Conservation (phyloP, 1,140 invertebrate species). For the Pemphigus obesinymphae region DNA sequence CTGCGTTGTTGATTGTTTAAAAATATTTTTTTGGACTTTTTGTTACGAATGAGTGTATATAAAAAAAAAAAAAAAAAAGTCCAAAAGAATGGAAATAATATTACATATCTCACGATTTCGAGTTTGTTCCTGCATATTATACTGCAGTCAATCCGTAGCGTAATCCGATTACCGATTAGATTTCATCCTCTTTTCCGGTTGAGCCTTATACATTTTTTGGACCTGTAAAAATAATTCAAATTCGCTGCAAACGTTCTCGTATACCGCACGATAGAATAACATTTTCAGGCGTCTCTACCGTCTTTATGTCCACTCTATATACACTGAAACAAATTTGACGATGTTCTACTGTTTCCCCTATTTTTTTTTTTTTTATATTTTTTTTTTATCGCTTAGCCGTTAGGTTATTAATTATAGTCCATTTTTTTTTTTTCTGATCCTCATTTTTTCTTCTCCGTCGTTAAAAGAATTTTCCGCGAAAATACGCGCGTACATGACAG, state of each 20-base stretch:
- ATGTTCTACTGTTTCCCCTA: background rate
- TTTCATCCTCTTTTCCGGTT: background rate
- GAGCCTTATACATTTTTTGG: background rate
- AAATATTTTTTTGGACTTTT: background rate
- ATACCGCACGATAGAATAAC: constrained; percentile 1
- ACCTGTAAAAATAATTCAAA: background rate
- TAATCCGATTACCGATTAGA: background rate
- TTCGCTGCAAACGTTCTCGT: background rate
- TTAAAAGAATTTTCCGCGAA: constrained; percentile 1
- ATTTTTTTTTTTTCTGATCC: constrained; percentile 10
- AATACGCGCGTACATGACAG: background rate
- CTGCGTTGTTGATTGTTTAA: background rate
- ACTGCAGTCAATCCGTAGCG: background rate
- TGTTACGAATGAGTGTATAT: background rate
- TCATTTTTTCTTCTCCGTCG: constrained; percentile 12
- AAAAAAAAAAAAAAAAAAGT: background rate
- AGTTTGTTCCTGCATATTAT: too few relatives aligned
- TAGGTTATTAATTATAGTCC: constrained; percentile 21
- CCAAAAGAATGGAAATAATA: background rate
- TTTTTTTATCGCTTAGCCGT: constrained; percentile 12
- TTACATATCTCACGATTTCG: background rate
- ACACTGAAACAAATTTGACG: background rate
- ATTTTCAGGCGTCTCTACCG: background rate
- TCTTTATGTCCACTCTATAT: background rate
- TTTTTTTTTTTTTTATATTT: too few relatives aligned